Percentiles rank a stretch among this genome's conserved stretches.
Conservation (phyloP, 2,888 invertebrate genomes). For the Drosophila hamatofila region DNA sequence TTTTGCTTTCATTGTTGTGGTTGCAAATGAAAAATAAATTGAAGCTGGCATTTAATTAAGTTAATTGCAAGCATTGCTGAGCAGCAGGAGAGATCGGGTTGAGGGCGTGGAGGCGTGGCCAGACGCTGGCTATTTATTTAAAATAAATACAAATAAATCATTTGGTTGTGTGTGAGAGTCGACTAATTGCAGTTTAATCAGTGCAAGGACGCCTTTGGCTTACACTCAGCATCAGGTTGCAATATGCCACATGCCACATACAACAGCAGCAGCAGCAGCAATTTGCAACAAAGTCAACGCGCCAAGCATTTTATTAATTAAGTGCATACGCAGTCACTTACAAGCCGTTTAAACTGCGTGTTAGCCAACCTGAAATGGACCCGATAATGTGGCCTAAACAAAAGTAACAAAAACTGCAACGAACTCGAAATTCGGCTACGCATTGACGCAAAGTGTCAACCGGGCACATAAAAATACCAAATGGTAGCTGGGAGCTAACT, state of each 20-base stretch:
- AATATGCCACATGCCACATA: constrained; percentile 28
- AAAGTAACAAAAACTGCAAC: constrained; percentile 20
- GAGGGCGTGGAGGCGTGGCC: not conserved
- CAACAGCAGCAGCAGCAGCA: constrained; percentile 14
- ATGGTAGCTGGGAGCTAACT: constrained; percentile 17
- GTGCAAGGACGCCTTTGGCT: constrained; percentile 61
- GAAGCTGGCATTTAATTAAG: constrained; percentile 80
- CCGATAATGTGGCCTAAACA: constrained; percentile 66
- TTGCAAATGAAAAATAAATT: constrained; percentile 73
- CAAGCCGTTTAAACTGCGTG: constrained; percentile 76
- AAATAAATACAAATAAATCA: constrained; percentile 56
- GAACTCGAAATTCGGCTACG: constrained; percentile 35
- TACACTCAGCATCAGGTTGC: constrained; percentile 32
- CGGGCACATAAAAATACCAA: constrained; percentile 47
- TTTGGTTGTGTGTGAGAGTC: constrained; percentile 16
- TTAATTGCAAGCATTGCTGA: constrained; percentile 45
- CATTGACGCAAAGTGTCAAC: constrained; percentile 53
- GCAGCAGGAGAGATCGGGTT: not conserved
- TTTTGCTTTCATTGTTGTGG: constrained; percentile 76
- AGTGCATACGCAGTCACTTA: constrained; percentile 80
- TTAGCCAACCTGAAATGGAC: constrained; percentile 77
- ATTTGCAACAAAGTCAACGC: constrained; percentile 69
- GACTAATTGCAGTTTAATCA: constrained; percentile 70
- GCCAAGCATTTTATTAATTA: constrained; percentile 71
- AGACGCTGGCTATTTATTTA: constrained; percentile 60